These are phyloP conservation scores for Ochotona curzoniae DNA, from an alignment of 2,113 vertebrate species.

Conservation along the genomic window DNA sequence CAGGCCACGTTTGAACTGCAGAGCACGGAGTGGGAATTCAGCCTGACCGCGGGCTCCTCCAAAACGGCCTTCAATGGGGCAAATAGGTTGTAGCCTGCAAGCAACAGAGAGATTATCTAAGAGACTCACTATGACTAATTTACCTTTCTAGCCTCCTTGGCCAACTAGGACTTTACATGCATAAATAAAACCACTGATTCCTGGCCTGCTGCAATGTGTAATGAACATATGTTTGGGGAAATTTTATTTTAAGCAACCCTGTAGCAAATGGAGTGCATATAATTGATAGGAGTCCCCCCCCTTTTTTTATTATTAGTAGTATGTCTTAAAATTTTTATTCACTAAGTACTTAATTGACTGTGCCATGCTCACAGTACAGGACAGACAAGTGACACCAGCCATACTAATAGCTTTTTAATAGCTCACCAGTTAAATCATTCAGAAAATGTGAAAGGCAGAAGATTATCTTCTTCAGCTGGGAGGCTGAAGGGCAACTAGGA, in stretches of 20 bases:
- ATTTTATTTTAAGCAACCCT: slow-evolving; percentile 61
- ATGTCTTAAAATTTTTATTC: slow-evolving; percentile 75
- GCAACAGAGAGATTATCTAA: slow-evolving; percentile 59
- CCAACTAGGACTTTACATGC: background rate
- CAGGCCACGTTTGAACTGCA: slow-evolving; percentile 93
- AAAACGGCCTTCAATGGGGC: slow-evolving; percentile 91
- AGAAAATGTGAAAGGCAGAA: slow-evolving; percentile 32
- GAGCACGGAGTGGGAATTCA: slow-evolving; percentile 90
- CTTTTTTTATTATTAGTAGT: slow-evolving; percentile 40
- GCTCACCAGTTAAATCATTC: slow-evolving; percentile 55
- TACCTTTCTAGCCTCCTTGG: slow-evolving; percentile 3
- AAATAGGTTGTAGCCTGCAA: slow-evolving; percentile 94
- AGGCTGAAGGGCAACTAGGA: slow-evolving; percentile 9
- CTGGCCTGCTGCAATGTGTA: background rate
- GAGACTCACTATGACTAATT: background rate
- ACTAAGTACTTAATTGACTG: slow-evolving; percentile 74
- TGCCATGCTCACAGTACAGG: slow-evolving; percentile 1
- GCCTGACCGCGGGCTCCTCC: slow-evolving; percentile 83
- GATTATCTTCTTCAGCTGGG: slow-evolving; percentile 48
- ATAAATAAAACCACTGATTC: slow-evolving; percentile 21
- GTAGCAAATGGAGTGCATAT: slow-evolving; percentile 54
- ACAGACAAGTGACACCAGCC: slow-evolving; percentile 59
- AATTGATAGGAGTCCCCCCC: slow-evolving; percentile 66
- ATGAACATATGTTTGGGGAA: slow-evolving; percentile 51
- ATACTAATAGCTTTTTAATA: slow-evolving; percentile 67